Evolutionary conservation across 2,888 invertebrate species (phyloP), one percentile per base, ranked within the genome.

Genomic region (Spilarctia lutea): DNA sequence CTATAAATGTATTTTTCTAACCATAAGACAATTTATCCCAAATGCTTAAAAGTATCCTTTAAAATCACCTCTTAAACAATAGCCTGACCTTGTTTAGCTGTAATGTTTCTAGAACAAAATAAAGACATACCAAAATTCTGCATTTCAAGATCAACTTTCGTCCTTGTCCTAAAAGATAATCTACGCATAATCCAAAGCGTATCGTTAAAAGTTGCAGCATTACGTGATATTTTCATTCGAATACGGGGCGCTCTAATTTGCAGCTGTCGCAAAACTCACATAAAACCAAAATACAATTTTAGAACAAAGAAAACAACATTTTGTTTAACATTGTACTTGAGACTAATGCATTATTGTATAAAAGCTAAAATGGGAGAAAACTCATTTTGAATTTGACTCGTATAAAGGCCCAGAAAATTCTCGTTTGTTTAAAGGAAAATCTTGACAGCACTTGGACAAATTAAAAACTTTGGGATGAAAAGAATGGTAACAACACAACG

Each of bases 381-480:
- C 82, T 84, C 85, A 82, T 84, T 85, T 82, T 77, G 75, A 82
- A 82, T 83, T 81, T 79, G 72, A 79, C 84, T 83, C 69, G 70
- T 70, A 83, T 76, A 83, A 84, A 84, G 77, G 71, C 75, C 74
- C 72, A 76, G 74, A 78, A 82, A 73, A 81, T 74, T 78, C 74
- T 70, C 81, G 83, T 85, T 83, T 85, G 83, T 84, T 81, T 85
- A 83, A 85, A 84, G 75, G 80, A 78, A 83, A 85, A 83, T 85
- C 85, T 83, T 82, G 85, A 80, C 80, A 81, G 84, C 79, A 83
- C 84, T 85, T 79, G 83, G 81, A 85, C 84, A 83, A 85, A 85
- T 85, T 85, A 85, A 83, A 85, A 85, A 82, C 78, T 85, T 85
- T 79, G 60, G 60, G 70, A 71, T 30, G 67, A 70, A 77, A 76